Base-by-base conservation (phyloP, 2,113 vertebrate species). In the Bos javanicus region DNA sequence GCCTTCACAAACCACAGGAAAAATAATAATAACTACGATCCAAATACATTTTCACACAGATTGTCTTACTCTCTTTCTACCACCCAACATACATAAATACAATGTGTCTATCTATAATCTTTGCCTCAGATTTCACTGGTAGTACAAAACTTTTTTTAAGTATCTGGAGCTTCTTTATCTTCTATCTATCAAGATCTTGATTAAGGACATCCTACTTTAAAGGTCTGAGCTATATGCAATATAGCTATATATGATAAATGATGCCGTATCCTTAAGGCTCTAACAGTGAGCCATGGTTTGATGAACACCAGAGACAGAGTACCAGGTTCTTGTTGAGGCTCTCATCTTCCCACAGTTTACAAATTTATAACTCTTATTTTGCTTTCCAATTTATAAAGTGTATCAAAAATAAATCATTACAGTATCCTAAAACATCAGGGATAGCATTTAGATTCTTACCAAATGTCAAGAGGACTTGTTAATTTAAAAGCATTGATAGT, bases 391-490 rank as follows among this genome's bases (percentile, higher is more conserved):
- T 26, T 93, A 11, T n/a, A 39, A 36, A 50, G 4, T 59, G 25
- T 46, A 50, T 2, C 16, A 74, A 91, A 95, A 89, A 46, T 39
- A 78, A 62, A 71, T 39, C 1, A 25, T n/a, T 30, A 46, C 39
- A 36, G 2, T 94, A 6, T 52, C 23, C 4, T 57, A 90, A 71
- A 25, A 39, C 23, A 67, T 25, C 25, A 5, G 17, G 33, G 54
- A 82, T 43, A 89, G 7, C 23, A 57, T 60, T 84, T 90, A 64
- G 11, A 39, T 10, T 89, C 23, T 82, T 83, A 93, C 33, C 2
- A 91, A 90, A 67, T 30, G 14, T 81, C 78, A 97, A 15, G 60
- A 80, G 14, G n/a, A 97, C 91, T 33, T 92, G 64, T 96, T 98
- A 92, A 67, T 94, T 96, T 93, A 56, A 36, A 95, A 50, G 3